Evolutionary conservation across 2,888 invertebrate species (phyloP).

Genomic region (Pteria penguin): DNA sequence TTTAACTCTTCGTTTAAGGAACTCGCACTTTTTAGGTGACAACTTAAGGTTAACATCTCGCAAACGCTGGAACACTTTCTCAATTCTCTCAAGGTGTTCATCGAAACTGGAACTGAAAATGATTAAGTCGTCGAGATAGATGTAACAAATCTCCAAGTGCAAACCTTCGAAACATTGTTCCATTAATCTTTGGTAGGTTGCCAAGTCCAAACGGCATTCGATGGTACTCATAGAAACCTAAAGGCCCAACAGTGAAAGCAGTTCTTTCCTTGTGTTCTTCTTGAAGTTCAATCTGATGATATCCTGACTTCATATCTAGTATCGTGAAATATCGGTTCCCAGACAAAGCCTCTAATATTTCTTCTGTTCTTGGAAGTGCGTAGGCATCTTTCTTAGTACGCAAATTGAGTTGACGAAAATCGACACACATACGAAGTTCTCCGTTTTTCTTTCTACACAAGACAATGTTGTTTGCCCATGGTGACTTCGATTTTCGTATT

Average conservation of each 20-base stretch:
- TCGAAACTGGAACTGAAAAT: conserved; percentile 32
- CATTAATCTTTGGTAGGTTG: conserved; percentile 1
- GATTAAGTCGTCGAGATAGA: background rate
- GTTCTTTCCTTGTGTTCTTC: conserved; percentile 21
- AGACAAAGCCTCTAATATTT: background rate
- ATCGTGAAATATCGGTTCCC: background rate
- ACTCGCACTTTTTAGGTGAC: conserved; percentile 34
- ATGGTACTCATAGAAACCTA: conserved; percentile 23
- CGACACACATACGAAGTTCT: background rate
- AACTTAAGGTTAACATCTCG: conserved; percentile 29
- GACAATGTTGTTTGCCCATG: conserved; percentile 19
- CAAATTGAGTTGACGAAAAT: background rate
- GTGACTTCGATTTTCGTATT: conserved; percentile 12
- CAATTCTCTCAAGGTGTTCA: conserved; percentile 37
- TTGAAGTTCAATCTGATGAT: conserved; percentile 18
- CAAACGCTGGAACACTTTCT: conserved; percentile 30
- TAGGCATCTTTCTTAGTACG: background rate
- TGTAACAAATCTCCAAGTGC: conserved; percentile 2
- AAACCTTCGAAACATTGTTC: background rate
- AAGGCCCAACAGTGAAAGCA: conserved; percentile 22
- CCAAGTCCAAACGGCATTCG: conserved; percentile 12
- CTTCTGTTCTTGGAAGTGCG: background rate
- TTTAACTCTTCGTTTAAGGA: conserved; percentile 18
- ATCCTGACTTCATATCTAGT: conserved; percentile 3
- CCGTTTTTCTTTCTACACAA: conserved; percentile 12